Evolutionary conservation across 1,140 invertebrate genomes (phyloP).

Genomic region (Zaprionus tsacasi): DNA sequence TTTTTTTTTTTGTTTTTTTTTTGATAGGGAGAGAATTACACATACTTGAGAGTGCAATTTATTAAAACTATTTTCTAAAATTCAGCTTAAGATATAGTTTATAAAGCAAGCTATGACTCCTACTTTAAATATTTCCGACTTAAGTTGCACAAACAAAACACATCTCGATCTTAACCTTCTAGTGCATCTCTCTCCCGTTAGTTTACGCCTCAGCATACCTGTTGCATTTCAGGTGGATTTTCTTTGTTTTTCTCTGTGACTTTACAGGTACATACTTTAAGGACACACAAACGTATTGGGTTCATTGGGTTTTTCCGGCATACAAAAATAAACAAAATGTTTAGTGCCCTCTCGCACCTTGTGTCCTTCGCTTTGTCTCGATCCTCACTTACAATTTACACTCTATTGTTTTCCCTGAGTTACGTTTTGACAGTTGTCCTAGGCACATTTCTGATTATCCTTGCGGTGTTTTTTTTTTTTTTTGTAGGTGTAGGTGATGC

Average conservation of each 20-base stretch:
- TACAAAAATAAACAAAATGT: constrained; percentile 57
- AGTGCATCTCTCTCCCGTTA: constrained; percentile 15
- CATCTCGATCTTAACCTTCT: not conserved
- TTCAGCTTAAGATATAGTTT: not conserved
- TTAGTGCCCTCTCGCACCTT: constrained; percentile 22
- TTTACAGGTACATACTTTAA: constrained; percentile 63
- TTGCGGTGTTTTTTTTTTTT: constrained; percentile 55
- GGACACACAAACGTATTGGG: constrained; percentile 33
- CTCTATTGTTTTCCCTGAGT: constrained; percentile 50
- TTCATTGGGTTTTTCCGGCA: constrained; percentile 66
- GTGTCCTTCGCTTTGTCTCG: constrained; percentile 37
- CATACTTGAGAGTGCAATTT: not conserved
- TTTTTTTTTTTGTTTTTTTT: no score
- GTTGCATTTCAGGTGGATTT: constrained; percentile 28
- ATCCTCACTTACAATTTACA: constrained; percentile 47
- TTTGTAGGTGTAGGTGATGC: constrained; percentile 68
- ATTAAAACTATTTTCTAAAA: not conserved
- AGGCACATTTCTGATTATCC: constrained; percentile 68
- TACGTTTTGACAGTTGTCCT: constrained; percentile 70
- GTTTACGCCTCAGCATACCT: constrained; percentile 25
- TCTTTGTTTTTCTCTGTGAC: constrained; percentile 42
- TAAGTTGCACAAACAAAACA: not conserved
- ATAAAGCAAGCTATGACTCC: no score
- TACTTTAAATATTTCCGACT: not conserved
- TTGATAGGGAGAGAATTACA: not conserved